Conservation (phyloP, 2,797 vertebrate genomes). For the Enteromius paludinosus region DNA sequence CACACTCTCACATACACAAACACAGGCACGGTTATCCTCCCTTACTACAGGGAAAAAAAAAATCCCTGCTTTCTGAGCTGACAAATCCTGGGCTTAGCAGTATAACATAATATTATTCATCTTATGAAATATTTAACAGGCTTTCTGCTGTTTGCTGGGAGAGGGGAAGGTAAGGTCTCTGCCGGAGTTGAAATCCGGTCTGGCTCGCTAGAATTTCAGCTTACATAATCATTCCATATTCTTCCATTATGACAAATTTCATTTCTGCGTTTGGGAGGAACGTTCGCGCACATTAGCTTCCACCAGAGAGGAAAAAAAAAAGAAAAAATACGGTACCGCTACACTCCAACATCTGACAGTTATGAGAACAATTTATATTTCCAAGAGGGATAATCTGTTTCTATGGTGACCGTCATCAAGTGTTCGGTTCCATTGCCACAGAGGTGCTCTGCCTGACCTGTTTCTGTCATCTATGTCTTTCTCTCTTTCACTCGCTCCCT, state of each 20-base stretch:
- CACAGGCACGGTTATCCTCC: slow-evolving; percentile 30
- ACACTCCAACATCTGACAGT: slow-evolving; percentile 59
- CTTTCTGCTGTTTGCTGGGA: slow-evolving; percentile 56
- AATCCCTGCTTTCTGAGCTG: slow-evolving; percentile 40
- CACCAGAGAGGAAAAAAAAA: slow-evolving; percentile 1
- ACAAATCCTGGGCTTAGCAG: slow-evolving; percentile 47
- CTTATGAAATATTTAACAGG: slow-evolving; percentile 65
- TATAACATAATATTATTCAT: slow-evolving; percentile 61
- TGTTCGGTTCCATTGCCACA: slow-evolving; percentile 60
- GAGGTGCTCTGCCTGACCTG: slow-evolving; percentile 63
- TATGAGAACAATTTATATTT: slow-evolving; percentile 74
- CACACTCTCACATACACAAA: slow-evolving; percentile 40
- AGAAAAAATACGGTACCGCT: slow-evolving; percentile 48
- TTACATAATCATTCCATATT: slow-evolving; percentile 62
- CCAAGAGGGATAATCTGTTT: slow-evolving; percentile 78
- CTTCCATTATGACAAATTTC: slow-evolving; percentile 50
- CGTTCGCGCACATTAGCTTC: slow-evolving; percentile 40
- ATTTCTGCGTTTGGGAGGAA: slow-evolving; percentile 54
- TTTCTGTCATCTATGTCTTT: slow-evolving; percentile 61
- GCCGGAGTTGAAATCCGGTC: slow-evolving; percentile 37
- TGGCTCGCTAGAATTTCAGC: slow-evolving; percentile 41
- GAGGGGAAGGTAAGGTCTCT: slow-evolving; percentile 39
- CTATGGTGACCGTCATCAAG: slow-evolving; percentile 85
- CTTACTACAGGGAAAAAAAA: slow-evolving; percentile 40
- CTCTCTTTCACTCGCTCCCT: slow-evolving; percentile 39